Percentiles rank a stretch among this genome's conserved stretches.
These are phyloP conservation scores for Pogonomyrmex barbatus DNA, from an alignment of 1,140 invertebrate species.

Conservation along the genomic window DNA sequence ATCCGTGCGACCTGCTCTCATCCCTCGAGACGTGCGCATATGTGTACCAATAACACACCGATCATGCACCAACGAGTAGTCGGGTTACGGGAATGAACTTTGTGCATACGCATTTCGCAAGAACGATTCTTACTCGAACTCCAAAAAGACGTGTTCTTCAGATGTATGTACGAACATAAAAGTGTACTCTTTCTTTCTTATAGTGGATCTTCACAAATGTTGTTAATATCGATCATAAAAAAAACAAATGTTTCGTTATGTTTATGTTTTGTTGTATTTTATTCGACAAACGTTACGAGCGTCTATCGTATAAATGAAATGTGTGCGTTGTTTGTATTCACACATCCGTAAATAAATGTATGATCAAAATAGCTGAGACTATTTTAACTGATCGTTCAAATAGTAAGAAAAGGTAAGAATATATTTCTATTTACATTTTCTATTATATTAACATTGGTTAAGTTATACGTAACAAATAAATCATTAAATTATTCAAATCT, in stretches of 20 bases:
- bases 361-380: background rate
- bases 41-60: conserved; percentile 1
- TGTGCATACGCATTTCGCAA: background rate
- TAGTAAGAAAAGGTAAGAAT: background rate
- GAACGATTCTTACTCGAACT: background rate
- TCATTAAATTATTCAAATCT: background rate
- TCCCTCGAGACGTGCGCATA: conserved; percentile 27
- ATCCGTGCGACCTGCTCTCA: conserved; percentile 46
- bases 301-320: background rate
- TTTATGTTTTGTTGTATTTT: background rate
- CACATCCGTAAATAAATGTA: background rate
- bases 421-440: background rate
- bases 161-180: background rate
- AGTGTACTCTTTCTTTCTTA: background rate
- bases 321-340: background rate
- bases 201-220: background rate
- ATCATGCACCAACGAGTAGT: conserved; percentile 29
- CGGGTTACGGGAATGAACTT: background rate
- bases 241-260: background rate
- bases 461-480: background rate
- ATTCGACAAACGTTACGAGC: background rate
- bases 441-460: background rate
- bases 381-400: background rate
- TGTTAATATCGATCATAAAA: conserved; percentile 14
- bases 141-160: background rate